phyloP scores from a whole-genome alignment of 2,888 invertebrate species.

The Cheilosia grossa region DNA sequence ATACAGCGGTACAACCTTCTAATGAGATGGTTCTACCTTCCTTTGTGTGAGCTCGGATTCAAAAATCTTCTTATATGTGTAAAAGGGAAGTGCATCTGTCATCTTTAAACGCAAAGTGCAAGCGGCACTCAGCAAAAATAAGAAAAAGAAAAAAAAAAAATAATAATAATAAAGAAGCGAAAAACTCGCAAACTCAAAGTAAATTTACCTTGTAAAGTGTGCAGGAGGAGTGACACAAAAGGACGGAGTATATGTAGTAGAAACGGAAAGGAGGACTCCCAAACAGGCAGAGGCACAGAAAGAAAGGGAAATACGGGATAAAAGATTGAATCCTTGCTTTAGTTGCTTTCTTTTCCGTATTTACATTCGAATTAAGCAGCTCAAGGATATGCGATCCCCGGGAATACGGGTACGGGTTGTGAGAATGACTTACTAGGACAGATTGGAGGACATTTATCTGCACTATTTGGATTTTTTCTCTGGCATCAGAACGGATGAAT shows the following conservation, averaged over 20 bases:
- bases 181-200: constrained; percentile 54
- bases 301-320: constrained; percentile 16
- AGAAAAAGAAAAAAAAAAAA: constrained; percentile 3
- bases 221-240: constrained; percentile 38
- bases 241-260: constrained; percentile 1
- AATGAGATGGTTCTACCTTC: constrained; percentile 63
- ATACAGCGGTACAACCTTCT: constrained; percentile 23
- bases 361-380: constrained; percentile 48
- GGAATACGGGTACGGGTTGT: constrained; percentile 1
- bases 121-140: constrained; percentile 17
- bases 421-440: constrained; percentile 38
- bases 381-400: constrained; percentile 30
- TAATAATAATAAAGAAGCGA: background rate
- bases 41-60: constrained; percentile 37
- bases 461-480: constrained; percentile 18
- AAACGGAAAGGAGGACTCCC: constrained; percentile 11
- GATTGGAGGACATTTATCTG: constrained; percentile 40
- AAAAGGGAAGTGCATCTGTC: constrained; percentile 58
- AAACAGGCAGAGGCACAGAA: background rate
- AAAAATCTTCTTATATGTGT: constrained; percentile 3
- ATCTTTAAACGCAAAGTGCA: constrained; percentile 52
- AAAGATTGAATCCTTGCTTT: constrained; percentile 46
- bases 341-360: constrained; percentile 16
- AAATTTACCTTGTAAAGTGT: constrained; percentile 64
- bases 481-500: background rate